A percentile compares a stretch with the other conserved stretches of the same genome.
These are phyloP conservation scores for Pituophis catenifer DNA, from an alignment of 2,113 vertebrate genomes.

Conservation along the genomic window DNA sequence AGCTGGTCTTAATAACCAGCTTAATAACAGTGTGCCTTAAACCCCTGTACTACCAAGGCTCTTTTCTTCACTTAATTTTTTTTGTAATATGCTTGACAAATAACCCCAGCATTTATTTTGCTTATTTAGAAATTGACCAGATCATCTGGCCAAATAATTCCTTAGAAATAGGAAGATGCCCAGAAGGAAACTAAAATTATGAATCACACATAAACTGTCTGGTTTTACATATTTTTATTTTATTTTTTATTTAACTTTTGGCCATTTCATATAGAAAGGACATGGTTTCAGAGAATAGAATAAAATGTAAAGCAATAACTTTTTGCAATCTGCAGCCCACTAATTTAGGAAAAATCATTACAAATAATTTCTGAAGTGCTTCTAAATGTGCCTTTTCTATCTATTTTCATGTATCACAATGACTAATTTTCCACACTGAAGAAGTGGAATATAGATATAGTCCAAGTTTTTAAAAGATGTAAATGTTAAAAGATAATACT, in stretches of 20 bases:
- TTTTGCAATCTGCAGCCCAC: not conserved
- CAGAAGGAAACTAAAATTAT: not conserved
- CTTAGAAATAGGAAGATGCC: not conserved
- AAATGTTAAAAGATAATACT: not conserved
- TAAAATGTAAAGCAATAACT: not conserved
- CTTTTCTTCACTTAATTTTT: slow-evolving; percentile 17
- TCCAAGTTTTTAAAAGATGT: not conserved
- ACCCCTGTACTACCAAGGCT: no score
- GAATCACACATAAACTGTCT: not conserved
- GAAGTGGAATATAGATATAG: not conserved
- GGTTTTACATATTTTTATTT: not conserved
- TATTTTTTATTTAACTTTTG: not conserved
- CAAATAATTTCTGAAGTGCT: not conserved
- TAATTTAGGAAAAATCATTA: not conserved
- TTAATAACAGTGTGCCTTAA: no score
- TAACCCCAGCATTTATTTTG: slow-evolving; percentile 16
- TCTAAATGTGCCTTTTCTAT: not conserved
- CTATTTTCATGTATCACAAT: not conserved
- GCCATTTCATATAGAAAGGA: not conserved
- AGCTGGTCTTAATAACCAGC: no score
- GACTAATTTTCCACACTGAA: not conserved
- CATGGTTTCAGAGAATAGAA: not conserved
- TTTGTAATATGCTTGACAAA: slow-evolving; percentile 20
- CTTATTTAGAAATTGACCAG: slow-evolving; percentile 19
- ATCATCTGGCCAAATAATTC: slow-evolving; percentile 20